These are phyloP conservation scores for Aurelia coerulea DNA, from an alignment of 30 jellyfish, hydroid and myxozoan genomes.

Conservation along the genomic window DNA sequence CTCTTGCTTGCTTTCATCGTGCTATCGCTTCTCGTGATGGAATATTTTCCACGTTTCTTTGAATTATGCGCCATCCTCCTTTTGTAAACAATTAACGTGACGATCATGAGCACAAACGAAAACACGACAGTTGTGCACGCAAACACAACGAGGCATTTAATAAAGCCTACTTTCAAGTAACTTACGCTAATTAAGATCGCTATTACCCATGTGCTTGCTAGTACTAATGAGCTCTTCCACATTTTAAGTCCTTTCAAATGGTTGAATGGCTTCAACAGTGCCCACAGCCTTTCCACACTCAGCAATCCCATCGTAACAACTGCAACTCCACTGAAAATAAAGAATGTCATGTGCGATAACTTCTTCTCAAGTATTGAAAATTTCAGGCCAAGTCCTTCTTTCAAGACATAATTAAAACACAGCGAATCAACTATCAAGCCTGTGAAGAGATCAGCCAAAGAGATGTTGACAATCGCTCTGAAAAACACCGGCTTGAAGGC, in stretches of 20 bases:
- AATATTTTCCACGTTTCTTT: conserved; percentile 49
- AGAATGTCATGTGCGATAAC: conserved; percentile 76
- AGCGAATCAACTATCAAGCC: conserved; percentile 79
- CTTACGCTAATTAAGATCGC: conserved; percentile 48
- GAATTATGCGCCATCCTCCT: conserved; percentile 34
- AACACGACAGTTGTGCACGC: conserved; percentile 81
- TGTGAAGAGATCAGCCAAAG: conserved; percentile 83
- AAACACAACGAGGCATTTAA: conserved; percentile 70
- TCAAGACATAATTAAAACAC: conserved; percentile 59
- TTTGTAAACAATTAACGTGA: conserved; percentile 65
- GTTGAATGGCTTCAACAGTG: conserved; percentile 68
- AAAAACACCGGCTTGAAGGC: conserved; percentile 68
- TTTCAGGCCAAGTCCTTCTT: conserved; percentile 71
- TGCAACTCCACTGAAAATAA: conserved; percentile 85
- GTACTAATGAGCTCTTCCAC: conserved; percentile 52
- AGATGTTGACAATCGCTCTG: conserved; percentile 74
- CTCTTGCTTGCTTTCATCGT: conserved; percentile 16
- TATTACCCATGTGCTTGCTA: conserved; percentile 55
- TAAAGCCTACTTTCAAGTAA: conserved; percentile 68
- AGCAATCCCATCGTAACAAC: conserved; percentile 78
- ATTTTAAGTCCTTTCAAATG: conserved; percentile 68
- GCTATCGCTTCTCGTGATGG: conserved; percentile 54
- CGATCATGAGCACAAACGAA: conserved; percentile 59
- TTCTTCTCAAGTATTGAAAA: conserved; percentile 56
- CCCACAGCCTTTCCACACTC: conserved; percentile 85